Percentiles rank a stretch among this genome's conserved stretches.
Evolutionary conservation across 2,888 invertebrate species (phyloP).

Genomic region (Cloeon dipterum): DNA sequence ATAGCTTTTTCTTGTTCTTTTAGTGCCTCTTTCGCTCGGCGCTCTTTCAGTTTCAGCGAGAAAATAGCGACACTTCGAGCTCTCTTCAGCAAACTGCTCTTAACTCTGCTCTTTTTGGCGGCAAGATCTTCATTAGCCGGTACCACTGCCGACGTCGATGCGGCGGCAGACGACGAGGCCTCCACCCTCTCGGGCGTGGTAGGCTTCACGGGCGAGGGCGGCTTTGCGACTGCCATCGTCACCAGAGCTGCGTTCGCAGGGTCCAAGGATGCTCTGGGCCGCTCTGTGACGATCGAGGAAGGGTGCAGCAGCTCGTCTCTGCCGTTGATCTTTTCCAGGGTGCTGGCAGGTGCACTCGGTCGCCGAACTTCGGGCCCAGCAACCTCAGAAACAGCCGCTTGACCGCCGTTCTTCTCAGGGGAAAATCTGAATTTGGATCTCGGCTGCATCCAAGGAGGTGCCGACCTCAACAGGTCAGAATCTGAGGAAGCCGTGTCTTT

Average conservation of each 20-base stretch:
- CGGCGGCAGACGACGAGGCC: constrained; percentile 12
- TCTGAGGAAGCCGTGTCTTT: constrained; percentile 33
- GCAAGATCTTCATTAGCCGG: constrained; percentile 13
- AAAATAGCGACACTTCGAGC: constrained; percentile 70
- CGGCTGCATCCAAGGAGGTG: constrained; percentile 27
- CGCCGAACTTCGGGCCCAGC: constrained; percentile 3
- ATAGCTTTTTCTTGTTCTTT: constrained; percentile 33
- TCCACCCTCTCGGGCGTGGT: constrained; percentile 12
- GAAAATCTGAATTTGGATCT: constrained; percentile 19
- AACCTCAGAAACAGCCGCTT: neutral
- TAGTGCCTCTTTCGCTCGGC: constrained; percentile 56
- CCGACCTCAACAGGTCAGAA: constrained; percentile 28
- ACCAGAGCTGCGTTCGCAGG: constrained; percentile 10
- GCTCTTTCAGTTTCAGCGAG: constrained; percentile 52
- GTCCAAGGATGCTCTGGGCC: constrained; percentile 1
- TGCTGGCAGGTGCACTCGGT: constrained; percentile 1
- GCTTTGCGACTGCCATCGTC: constrained; percentile 13
- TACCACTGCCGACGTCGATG: constrained; percentile 12
- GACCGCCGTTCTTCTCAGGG: constrained; percentile 17
- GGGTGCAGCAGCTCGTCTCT: neutral
- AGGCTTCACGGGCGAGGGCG: constrained; percentile 10
- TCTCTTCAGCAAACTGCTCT: constrained; percentile 57
- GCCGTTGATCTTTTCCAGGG: neutral
- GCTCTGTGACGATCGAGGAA: neutral
- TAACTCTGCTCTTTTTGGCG: constrained; percentile 35